Evolutionary conservation across 2,888 invertebrate species (phyloP).

Genomic region (Caenorhabditis macrosperma): DNA sequence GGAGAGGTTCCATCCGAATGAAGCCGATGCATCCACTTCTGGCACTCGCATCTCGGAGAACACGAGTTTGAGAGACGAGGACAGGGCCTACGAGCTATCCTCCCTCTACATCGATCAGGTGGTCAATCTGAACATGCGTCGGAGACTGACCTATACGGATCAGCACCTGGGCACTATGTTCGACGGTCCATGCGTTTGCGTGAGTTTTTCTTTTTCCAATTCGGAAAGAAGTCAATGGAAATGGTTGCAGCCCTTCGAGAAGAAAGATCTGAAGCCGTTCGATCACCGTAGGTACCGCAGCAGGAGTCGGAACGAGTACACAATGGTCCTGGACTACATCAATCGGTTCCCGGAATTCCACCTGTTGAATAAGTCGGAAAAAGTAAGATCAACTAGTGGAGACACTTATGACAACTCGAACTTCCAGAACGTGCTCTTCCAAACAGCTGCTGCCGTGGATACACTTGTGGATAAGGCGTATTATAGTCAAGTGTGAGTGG

Average conservation of each 20-base stretch:
- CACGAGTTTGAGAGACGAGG: too few species aligned
- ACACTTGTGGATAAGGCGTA: slow-evolving; percentile 35
- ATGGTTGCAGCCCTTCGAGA: slow-evolving; percentile 50
- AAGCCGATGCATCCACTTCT: neutral
- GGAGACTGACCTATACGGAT: slow-evolving; percentile 47
- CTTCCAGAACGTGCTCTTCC: slow-evolving; percentile 48
- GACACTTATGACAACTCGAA: neutral
- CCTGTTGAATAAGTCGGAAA: slow-evolving; percentile 43
- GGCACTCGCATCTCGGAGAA: neutral
- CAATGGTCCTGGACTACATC: slow-evolving; percentile 54
- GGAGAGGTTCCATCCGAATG: too few species aligned
- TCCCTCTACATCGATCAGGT: slow-evolving; percentile 41
- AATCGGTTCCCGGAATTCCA: slow-evolving; percentile 49
- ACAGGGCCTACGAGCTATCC: slow-evolving; percentile 11
- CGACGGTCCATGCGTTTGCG: slow-evolving; percentile 49
- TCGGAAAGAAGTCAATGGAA: neutral
- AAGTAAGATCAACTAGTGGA: slow-evolving; percentile 19
- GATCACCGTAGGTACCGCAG: slow-evolving; percentile 38
- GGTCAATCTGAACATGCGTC: slow-evolving; percentile 43
- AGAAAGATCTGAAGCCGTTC: slow-evolving; percentile 37
- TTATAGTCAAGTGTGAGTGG: slow-evolving; percentile 42
- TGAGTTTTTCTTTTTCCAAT: slow-evolving; percentile 7
- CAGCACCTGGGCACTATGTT: slow-evolving; percentile 29
- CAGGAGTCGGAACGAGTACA: slow-evolving; percentile 50
- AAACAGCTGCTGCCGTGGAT: slow-evolving; percentile 48